phyloP scores from a whole-genome alignment of 2,113 vertebrate genomes.

The Tursiops truncatus region DNA sequence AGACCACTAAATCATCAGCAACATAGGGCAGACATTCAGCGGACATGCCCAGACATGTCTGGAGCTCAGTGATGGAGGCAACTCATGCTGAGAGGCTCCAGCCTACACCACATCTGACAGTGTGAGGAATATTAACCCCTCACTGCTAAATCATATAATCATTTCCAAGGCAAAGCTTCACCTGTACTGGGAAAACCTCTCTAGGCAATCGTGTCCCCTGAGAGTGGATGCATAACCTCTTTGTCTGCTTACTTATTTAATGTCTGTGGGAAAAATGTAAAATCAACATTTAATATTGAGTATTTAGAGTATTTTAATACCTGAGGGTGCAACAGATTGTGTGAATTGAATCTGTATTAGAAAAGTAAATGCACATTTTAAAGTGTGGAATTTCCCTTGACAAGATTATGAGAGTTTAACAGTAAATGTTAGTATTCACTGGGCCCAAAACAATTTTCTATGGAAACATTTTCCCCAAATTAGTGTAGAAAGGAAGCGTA shows the following conservation, averaged over 20 bases:
- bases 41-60: neutral
- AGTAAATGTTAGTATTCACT: conserved; percentile 36
- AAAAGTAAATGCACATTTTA: conserved; percentile 21
- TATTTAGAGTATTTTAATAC: conserved; percentile 1
- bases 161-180: conserved; percentile 22
- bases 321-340: neutral
- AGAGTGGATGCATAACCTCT: neutral
- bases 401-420: conserved; percentile 2
- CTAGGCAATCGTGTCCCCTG: neutral
- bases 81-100: neutral
- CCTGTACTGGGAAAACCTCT: neutral
- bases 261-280: neutral
- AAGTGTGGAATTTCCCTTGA: conserved; percentile 39
- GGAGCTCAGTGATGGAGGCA: neutral
- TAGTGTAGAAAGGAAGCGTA: neutral
- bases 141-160: neutral
- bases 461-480: neutral
- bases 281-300: neutral
- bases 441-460: neutral
- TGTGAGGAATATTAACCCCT: neutral
- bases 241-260: neutral
- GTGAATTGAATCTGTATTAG: neutral
- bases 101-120: neutral
- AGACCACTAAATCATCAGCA: neutral
- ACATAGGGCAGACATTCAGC: neutral